phyloP scores from a whole-genome alignment of 2,888 invertebrate genomes.

The Agriotes lineatus region DNA sequence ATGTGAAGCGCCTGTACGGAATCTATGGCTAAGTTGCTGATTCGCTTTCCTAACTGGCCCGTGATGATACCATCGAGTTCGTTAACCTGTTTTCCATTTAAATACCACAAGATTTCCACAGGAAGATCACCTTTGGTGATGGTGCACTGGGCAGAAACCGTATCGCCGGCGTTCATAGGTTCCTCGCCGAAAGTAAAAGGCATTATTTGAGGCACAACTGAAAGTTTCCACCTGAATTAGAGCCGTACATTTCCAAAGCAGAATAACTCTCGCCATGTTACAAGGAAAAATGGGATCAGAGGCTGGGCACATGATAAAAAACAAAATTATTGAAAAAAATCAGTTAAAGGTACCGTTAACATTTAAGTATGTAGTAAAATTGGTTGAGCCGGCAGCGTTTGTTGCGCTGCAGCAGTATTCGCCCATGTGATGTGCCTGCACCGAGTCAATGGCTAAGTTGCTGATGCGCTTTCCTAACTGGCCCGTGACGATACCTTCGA shows the following conservation, averaged over 20 bases:
- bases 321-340: conserved; percentile 71
- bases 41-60: conserved; percentile 71
- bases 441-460: conserved; percentile 72
- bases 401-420: conserved; percentile 79
- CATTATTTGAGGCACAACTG: conserved; percentile 79
- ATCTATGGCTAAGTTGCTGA: conserved; percentile 68
- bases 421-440: conserved; percentile 80
- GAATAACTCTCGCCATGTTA: too few relatives aligned
- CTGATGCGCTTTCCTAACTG: conserved; percentile 67
- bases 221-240: conserved; percentile 26
- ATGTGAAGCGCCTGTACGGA: conserved; percentile 66
- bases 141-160: conserved; percentile 81
- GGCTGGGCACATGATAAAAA: conserved; percentile 73
- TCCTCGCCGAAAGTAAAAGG: conserved; percentile 82
- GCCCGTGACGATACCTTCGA: conserved; percentile 63
- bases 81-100: conserved; percentile 70
- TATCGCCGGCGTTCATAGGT: conserved; percentile 82
- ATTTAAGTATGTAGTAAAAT: conserved; percentile 74
- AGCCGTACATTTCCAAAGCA: too few relatives aligned
- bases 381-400: conserved; percentile 77
- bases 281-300: too few relatives aligned
- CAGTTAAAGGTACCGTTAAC: conserved; percentile 81
- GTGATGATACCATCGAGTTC: conserved; percentile 69
- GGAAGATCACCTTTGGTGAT: conserved; percentile 85
- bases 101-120: conserved; percentile 77